Conservation (phyloP, 2,797 vertebrate species). For the Otolemur crassicaudatus region DNA sequence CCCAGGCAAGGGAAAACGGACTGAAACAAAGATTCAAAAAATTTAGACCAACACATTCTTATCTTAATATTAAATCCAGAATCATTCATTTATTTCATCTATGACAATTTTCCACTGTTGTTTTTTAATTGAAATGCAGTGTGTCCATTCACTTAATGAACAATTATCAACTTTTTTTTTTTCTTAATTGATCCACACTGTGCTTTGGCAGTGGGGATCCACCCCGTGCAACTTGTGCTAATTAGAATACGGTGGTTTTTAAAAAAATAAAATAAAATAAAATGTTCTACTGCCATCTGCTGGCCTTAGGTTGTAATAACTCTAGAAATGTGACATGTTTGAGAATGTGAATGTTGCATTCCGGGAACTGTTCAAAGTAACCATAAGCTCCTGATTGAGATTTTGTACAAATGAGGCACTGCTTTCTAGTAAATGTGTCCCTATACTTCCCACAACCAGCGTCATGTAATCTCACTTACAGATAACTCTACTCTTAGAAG, state of each 20-base stretch:
- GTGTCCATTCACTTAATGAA: slow-evolving; percentile 31
- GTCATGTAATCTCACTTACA: not conserved
- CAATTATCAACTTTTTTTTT: not conserved
- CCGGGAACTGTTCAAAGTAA: not conserved
- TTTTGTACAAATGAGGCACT: not conserved
- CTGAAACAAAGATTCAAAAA: slow-evolving; percentile 59
- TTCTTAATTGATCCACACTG: not conserved
- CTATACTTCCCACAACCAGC: not conserved
- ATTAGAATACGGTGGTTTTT: not conserved
- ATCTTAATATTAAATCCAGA: slow-evolving; percentile 51
- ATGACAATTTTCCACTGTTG: not conserved
- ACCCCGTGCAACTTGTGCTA: not conserved
- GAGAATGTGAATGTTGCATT: not conserved
- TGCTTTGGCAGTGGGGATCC: not conserved
- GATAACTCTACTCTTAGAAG: not conserved
- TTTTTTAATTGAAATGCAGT: slow-evolving; percentile 12
- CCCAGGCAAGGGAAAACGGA: slow-evolving; percentile 59
- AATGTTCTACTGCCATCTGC: slow-evolving; percentile 79
- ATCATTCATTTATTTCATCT: slow-evolving; percentile 40
- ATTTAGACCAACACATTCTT: slow-evolving; percentile 12
- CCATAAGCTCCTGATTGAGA: not conserved
- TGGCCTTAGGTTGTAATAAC: slow-evolving; percentile 15
- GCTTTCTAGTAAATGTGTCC: not conserved
- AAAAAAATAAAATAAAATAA: slow-evolving; percentile 3
- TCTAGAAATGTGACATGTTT: not conserved